These are phyloP conservation scores for Amblyteles armatorius DNA, from an alignment of 2,888 invertebrate species.

Conservation along the genomic window DNA sequence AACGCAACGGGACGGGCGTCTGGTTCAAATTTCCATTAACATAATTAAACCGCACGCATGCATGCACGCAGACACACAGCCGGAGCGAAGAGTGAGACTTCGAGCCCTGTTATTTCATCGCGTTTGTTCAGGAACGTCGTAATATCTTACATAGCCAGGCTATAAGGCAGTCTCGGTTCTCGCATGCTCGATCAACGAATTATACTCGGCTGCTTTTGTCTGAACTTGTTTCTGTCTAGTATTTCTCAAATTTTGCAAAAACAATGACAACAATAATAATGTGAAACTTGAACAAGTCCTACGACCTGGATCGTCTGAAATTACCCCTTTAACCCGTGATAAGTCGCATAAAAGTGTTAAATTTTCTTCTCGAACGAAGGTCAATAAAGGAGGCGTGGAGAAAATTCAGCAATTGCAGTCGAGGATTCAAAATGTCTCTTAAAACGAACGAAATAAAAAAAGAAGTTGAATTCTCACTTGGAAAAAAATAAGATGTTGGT, in stretches of 20 bases:
- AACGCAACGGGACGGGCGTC: slow-evolving; percentile 32
- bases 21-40: slow-evolving; percentile 59
- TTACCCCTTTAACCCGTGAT: not conserved
- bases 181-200: slow-evolving; percentile 30
- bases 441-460: not conserved
- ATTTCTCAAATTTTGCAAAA: not conserved
- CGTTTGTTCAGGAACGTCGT: slow-evolving; percentile 49
- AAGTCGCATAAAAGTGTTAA: not conserved
- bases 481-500: not conserved
- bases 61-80: not conserved
- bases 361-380: too few relatives aligned
- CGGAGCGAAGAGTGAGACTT: slow-evolving; percentile 34
- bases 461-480: not conserved
- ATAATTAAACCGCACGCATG: slow-evolving; percentile 47
- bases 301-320: not conserved
- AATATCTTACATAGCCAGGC: slow-evolving; percentile 39
- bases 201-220: not conserved
- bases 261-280: not conserved
- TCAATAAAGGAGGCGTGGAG: too few relatives aligned
- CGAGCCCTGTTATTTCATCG: slow-evolving; percentile 49
- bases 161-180: slow-evolving; percentile 20
- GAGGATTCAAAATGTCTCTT: too few relatives aligned
- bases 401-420: too few relatives aligned
- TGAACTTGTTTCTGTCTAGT: not conserved
- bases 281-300: not conserved